phyloP scores from a whole-genome alignment of 2,888 invertebrate genomes.

The Watsonalla binaria region DNA sequence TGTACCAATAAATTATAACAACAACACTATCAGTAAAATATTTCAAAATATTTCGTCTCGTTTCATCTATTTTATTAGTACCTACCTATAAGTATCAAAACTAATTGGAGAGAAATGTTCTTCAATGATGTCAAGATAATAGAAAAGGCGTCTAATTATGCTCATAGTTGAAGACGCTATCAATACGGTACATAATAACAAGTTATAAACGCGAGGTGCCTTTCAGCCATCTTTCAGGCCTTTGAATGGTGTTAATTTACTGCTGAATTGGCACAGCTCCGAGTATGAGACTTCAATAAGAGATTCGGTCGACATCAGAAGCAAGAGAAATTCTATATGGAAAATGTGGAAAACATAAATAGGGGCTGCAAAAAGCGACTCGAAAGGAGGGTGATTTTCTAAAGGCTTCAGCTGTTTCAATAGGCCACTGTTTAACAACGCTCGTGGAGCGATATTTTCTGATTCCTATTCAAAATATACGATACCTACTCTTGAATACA shows the following conservation, averaged over 20 bases:
- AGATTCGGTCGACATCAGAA: conserved; percentile 55
- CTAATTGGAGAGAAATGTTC: not conserved
- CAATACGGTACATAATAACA: conserved; percentile 12
- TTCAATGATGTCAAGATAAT: conserved; percentile 13
- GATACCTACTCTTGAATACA: conserved; percentile 34
- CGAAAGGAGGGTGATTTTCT: conserved; percentile 71
- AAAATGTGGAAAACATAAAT: conserved; percentile 73
- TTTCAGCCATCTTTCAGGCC: conserved; percentile 34
- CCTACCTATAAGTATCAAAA: no score
- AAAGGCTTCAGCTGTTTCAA: conserved; percentile 70
- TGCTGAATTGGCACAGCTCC: conserved; percentile 56
- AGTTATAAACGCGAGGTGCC: conserved; percentile 16
- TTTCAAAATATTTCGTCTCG: no score
- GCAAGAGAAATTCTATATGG: conserved; percentile 61
- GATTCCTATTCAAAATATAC: conserved; percentile 59
- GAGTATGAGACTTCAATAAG: conserved; percentile 61
- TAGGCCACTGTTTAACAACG: conserved; percentile 70
- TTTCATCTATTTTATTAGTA: no score
- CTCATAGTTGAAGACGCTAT: not conserved
- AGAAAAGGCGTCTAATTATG: conserved; percentile 3
- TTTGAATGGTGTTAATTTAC: conserved; percentile 70
- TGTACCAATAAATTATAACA: no score
- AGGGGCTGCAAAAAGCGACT: conserved; percentile 60
- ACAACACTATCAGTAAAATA: no score
- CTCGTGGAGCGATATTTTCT: conserved; percentile 70